These are phyloP conservation scores for Dicrurus megarhynchus DNA, from an alignment of 2,113 vertebrate species.

Conservation along the genomic window DNA sequence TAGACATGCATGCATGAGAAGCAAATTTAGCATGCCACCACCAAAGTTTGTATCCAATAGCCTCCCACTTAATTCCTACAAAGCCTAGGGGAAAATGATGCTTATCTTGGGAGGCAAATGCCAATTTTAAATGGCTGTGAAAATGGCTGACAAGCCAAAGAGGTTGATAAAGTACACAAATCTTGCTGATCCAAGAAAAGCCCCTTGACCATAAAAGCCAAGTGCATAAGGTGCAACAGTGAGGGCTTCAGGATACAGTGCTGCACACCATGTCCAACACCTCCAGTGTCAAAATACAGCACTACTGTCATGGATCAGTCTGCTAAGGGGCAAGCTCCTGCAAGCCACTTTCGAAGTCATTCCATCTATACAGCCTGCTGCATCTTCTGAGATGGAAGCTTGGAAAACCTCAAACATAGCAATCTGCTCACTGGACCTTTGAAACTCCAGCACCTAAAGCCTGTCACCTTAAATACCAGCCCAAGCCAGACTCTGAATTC, in stretches of 20 bases:
- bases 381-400: not conserved
- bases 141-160: not conserved
- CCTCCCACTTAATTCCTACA: not conserved
- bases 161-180: not conserved
- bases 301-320: accelerated
- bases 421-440: not conserved
- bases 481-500: not conserved
- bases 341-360: not conserved
- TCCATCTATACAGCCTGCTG: not conserved
- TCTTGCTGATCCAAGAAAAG: not conserved
- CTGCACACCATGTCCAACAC: accelerated
- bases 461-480: not conserved
- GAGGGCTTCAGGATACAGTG: not conserved
- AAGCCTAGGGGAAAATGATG: not conserved
- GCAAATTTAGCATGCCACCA: not conserved
- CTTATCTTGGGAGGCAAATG: not conserved
- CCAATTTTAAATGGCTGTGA: not conserved
- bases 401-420: not conserved
- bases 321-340: not conserved
- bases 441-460: not conserved
- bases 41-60: not conserved
- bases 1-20: not conserved
- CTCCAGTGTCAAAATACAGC: accelerated
- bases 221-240: not conserved
- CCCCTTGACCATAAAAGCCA: not conserved